Evolutionary conservation across 2,113 vertebrate species (phyloP).

Genomic region (Plecturocebus donacophilus): DNA sequence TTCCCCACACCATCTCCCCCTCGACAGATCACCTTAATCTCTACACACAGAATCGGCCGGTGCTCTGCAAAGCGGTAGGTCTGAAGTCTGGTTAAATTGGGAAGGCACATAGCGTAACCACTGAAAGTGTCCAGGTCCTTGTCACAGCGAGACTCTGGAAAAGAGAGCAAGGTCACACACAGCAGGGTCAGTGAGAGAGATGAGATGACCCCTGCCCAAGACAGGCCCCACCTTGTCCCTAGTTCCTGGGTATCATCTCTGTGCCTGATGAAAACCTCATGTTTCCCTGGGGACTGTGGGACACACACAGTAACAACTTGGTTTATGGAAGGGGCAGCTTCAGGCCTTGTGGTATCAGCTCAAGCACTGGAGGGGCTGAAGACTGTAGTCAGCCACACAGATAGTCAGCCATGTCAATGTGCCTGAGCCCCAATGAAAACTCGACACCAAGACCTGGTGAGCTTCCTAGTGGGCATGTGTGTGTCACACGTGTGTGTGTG

Average conservation of each 20-base stretch:
- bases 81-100: slow-evolving; percentile 93
- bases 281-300: background rate
- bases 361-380: background rate
- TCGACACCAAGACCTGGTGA: background rate
- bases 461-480: background rate
- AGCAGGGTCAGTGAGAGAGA: background rate
- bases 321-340: no score
- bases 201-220: background rate
- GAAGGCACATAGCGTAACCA: slow-evolving; percentile 96
- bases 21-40: slow-evolving; percentile 92
- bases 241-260: background rate
- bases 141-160: slow-evolving; percentile 93
- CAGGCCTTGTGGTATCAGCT: background rate
- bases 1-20: background rate
- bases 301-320: background rate
- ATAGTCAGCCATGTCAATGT: background rate
- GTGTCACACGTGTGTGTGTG: background rate
- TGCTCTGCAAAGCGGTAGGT: slow-evolving; percentile 88
- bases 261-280: background rate
- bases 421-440: background rate
- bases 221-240: background rate
- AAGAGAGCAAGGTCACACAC: background rate
- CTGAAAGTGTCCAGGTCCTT: slow-evolving; percentile 98
- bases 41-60: slow-evolving; percentile 94
- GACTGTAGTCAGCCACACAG: background rate